Base-by-base conservation (phyloP, 2,888 invertebrate genomes). In the Synanthedon formicaeformis region DNA sequence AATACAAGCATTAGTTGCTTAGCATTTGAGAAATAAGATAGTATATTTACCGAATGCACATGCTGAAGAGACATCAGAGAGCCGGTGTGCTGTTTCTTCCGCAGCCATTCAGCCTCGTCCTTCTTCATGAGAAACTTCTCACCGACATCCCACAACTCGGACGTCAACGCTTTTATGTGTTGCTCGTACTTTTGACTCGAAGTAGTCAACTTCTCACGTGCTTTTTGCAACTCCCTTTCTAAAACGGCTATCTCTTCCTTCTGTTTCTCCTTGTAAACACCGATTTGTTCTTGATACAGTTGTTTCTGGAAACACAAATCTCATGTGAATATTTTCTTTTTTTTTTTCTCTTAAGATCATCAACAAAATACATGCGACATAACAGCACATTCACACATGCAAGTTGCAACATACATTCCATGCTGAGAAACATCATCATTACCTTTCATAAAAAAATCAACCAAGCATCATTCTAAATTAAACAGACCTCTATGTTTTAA, bases 201-300 rank as follows among this genome's bases (percentile, higher is more conserved):
- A 57, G 73, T 75, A 52, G 72, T 73, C 56, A 84, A 61, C 51
- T 89, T 90, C n/a, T 88, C 86, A 50, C 88, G 81, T 16, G 90
- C 88, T 49, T 84, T 88, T n/a, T 77, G 69, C 56, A 90, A 75
- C 54, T 91, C 79, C 50, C 83, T 81, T 56, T 89, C 85, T 50
- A 85, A 66, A 5, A 73, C 16, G 1, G 64, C 60, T n/a, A 88
- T 82, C 64, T 92, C 90, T 53, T 89, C 89, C 40, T 86, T 83
- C 52, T 85, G 87, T 54, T 87, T 88, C 51, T 81, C 81, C 49
- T 86, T 84, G 55, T 88, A 73, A 53, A 87, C 79, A 2, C 73
- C 62, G 55, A 92, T 86, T 69, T 92, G 91, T 61, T 91, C 91
- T 57, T 90, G 89, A 66, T 90, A 92, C 10, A 91, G 70, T 72